phyloP scores from a whole-genome alignment of 2,888 invertebrate species.

The Mellilla xanthometata region DNA sequence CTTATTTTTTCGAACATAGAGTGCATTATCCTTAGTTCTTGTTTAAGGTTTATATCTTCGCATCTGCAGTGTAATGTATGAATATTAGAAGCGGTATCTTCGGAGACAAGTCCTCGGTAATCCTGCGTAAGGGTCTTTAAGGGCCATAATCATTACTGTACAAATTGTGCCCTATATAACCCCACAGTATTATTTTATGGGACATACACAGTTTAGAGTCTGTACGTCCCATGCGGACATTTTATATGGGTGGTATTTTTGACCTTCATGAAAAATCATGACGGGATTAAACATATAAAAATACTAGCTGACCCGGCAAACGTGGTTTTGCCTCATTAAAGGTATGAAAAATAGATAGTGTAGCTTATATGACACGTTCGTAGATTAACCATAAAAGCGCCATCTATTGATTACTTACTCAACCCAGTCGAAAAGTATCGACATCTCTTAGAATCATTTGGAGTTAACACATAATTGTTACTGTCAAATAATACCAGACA shows the following conservation, averaged over 20 bases:
- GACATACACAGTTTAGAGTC: neutral
- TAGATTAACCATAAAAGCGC: too few relatives aligned
- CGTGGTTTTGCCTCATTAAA: too few relatives aligned
- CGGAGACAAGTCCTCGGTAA: slow-evolving; percentile 35
- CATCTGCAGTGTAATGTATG: slow-evolving; percentile 28
- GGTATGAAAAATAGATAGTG: too few relatives aligned
- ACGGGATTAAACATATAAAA: too few relatives aligned
- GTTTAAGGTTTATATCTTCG: slow-evolving; percentile 9
- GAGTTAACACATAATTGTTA: too few relatives aligned
- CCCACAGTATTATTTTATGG: slow-evolving; percentile 12
- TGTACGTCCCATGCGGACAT: neutral
- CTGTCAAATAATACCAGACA: too few relatives aligned
- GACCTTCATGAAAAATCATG: too few relatives aligned
- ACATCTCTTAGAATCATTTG: too few relatives aligned
- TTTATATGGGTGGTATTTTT: neutral
- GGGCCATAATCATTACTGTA: slow-evolving; percentile 47
- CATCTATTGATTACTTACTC: too few relatives aligned
- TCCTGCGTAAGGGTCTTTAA: slow-evolving; percentile 37
- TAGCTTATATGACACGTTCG: too few relatives aligned
- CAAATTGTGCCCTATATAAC: slow-evolving; percentile 44
- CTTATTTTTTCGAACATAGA: neutral
- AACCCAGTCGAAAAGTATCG: too few relatives aligned
- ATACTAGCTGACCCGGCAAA: too few relatives aligned
- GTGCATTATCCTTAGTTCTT: neutral
- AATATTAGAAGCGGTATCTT: slow-evolving; percentile 45